These are phyloP conservation scores for Plebejus anna DNA, from an alignment of 2,888 invertebrate genomes.

Conservation along the genomic window DNA sequence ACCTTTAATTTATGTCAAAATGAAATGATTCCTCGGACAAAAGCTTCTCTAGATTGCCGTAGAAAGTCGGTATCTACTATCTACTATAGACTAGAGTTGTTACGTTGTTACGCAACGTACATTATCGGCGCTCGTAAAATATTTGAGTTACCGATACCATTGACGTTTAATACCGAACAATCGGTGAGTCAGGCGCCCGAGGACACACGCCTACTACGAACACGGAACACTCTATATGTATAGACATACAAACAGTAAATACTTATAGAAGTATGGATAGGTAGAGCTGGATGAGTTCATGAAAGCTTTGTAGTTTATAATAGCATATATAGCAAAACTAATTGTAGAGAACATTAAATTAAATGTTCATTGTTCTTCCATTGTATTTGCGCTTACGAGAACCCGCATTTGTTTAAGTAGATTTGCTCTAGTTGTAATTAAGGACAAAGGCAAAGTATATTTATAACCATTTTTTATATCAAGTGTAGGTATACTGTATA, in stretches of 20 bases:
- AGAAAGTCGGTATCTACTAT: constrained; percentile 7
- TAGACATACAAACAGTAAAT: too few species aligned
- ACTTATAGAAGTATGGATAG: not conserved
- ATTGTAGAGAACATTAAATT: too few species aligned
- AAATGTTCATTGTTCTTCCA: too few species aligned
- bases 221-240: constrained; percentile 6
- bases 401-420: too few species aligned
- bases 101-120: constrained; percentile 68
- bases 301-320: not conserved
- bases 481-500: too few species aligned
- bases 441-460: too few species aligned
- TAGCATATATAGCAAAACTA: too few species aligned
- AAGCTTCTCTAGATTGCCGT: not conserved
- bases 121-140: constrained; percentile 71
- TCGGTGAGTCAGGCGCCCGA: constrained; percentile 72
- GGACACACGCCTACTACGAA: constrained; percentile 59
- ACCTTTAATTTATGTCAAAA: not conserved
- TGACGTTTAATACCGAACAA: constrained; percentile 73
- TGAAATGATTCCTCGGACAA: not conserved
- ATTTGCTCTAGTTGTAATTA: too few species aligned
- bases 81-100: constrained; percentile 47
- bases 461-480: too few species aligned
- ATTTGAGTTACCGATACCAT: constrained; percentile 73
- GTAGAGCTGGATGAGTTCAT: not conserved
- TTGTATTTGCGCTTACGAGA: too few species aligned